Base-by-base conservation (phyloP, 2,113 vertebrate genomes). In the Cyphomyrus plagiostoma region DNA sequence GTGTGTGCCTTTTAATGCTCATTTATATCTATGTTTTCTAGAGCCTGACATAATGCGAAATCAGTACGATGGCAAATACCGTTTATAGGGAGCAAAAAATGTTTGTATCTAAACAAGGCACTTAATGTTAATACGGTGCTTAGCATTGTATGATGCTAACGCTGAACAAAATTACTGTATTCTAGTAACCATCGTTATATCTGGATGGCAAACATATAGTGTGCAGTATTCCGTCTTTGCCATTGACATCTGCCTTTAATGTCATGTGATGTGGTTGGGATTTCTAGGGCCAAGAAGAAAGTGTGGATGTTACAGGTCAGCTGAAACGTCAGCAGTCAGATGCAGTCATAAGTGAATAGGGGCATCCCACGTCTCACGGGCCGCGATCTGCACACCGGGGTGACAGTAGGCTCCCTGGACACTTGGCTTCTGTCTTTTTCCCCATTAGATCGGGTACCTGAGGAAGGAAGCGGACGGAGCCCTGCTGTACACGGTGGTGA, bases 401-500 rank as follows among this genome's bases (percentile, higher is more conserved):
- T 39, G 30, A 15, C 26, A 1, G 66, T 30, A 45, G 8, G 7
- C 62, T 82, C 19, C 26, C 74, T 92, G 66, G 88, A 19, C 26
- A 9, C 48, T 17, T 80, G 35, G 11, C 17, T 88, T 92, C 0
- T 91, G 1, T 92, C 30, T 90, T 48, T 90, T n/a, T 92, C 80
- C 83, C 92, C 93, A 95, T 93, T 94, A 99, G 98, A 98, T 99
- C 89, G 98, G 98, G 48, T 97, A 97, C 92, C 94, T 99, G 91
- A 97, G 96, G 93, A 99, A 98, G 94, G 97, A 96, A 5, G 89
- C 95, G 5, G 98, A 98, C 0, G 95, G 96, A 19, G 94, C 96
- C 90, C 94, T 99, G 62, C 83, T 97, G 10, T 99, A 99, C 93
- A 97, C 95, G 1, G 98, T 99, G 87, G 98, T 99, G 90, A 99